A percentile compares a stretch with the other conserved stretches of the same genome.
These are phyloP conservation scores for Autographa gamma DNA, from an alignment of 2,888 invertebrate species.

Conservation along the genomic window DNA sequence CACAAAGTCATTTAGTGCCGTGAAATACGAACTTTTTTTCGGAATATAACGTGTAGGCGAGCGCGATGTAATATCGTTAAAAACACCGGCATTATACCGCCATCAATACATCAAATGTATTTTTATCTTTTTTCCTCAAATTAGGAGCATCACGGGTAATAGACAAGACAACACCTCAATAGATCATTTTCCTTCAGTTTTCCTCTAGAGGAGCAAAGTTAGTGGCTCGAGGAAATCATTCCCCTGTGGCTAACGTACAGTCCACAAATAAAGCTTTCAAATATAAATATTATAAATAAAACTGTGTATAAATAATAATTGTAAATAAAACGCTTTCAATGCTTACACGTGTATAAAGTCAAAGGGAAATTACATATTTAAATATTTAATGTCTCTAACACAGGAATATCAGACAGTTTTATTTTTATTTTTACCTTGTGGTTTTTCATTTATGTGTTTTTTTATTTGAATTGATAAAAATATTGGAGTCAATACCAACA, in stretches of 20 bases:
- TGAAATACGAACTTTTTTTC: neutral
- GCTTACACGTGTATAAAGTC: neutral
- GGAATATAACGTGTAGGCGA: neutral
- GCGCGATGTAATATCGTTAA: neutral
- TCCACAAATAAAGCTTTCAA: neutral
- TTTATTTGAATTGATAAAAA: too few relatives aligned
- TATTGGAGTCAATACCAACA: too few relatives aligned
- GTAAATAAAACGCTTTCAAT: neutral
- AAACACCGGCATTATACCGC: neutral
- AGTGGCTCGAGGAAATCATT: constrained; percentile 44
- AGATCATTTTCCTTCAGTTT: constrained; percentile 39
- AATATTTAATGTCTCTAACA: neutral
- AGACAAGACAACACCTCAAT: constrained; percentile 19
- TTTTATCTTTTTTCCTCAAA: constrained; percentile 6
- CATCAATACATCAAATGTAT: constrained; percentile 1
- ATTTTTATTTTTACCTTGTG: too few relatives aligned
- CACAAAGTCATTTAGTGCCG: too few relatives aligned
- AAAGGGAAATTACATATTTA: neutral
- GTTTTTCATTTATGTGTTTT: too few relatives aligned
- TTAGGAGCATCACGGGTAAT: constrained; percentile 14
- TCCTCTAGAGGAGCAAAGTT: constrained; percentile 39
- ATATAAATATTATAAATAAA: neutral
- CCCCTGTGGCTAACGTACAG: constrained; percentile 34
- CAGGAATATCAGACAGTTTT: too few relatives aligned
- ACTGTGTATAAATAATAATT: too few relatives aligned